phyloP scores from a whole-genome alignment of 2,113 vertebrate genomes.

The Laticauda colubrina region DNA sequence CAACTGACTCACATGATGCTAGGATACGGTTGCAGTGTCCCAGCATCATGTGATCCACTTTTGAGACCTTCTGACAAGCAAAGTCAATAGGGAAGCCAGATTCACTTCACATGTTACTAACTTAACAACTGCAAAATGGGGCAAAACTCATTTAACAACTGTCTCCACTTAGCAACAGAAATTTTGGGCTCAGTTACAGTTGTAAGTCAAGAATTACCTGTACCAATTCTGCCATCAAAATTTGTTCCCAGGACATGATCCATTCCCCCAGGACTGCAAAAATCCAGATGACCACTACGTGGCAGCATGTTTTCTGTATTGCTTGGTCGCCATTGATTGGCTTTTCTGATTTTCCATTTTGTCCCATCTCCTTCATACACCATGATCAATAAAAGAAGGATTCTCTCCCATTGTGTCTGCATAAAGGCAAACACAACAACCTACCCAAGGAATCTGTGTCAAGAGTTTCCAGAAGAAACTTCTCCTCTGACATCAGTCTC shows the following conservation, averaged over 20 bases:
- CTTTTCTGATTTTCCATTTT: too few relatives aligned
- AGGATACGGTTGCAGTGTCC: neutral
- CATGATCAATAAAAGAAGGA: too few relatives aligned
- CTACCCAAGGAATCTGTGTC: neutral
- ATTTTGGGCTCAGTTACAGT: neutral
- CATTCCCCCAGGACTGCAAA: too few relatives aligned
- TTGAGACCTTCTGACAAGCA: neutral
- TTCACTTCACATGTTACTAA: neutral
- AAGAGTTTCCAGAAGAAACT: neutral
- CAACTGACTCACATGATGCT: neutral
- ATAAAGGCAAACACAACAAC: neutral
- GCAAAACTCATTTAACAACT: neutral
- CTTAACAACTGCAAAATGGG: neutral
- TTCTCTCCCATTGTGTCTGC: neutral
- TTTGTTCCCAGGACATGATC: too few relatives aligned
- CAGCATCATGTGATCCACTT: neutral
- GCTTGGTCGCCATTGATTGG: too few relatives aligned
- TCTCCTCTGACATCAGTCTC: neutral
- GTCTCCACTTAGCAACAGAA: neutral
- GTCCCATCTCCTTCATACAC: too few relatives aligned
- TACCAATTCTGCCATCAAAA: neutral
- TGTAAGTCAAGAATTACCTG: neutral
- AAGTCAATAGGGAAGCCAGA: neutral
- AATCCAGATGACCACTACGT: too few relatives aligned
- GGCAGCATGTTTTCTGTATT: too few relatives aligned